Evolutionary conservation across 2,888 invertebrate species (phyloP).

Genomic region (Acronicta alni): DNA sequence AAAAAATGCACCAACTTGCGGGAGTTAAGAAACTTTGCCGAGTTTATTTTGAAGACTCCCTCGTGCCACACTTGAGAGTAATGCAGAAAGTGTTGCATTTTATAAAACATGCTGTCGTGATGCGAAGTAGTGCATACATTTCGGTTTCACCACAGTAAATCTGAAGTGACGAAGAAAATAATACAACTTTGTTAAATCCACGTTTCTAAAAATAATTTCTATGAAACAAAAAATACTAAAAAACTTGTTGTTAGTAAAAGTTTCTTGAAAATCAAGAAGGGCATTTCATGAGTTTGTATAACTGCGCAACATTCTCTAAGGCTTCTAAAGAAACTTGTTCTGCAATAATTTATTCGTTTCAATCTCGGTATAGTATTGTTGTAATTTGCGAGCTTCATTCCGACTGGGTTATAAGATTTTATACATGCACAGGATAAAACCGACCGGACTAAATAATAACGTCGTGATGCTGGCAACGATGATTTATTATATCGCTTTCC

Average conservation of each 20-base stretch:
- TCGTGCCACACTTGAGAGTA: constrained; percentile 43
- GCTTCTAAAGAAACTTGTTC: constrained; percentile 37
- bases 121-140: constrained; percentile 16
- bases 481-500: constrained; percentile 88
- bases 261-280: constrained; percentile 18
- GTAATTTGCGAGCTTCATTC: constrained; percentile 38
- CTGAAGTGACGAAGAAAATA: constrained; percentile 13
- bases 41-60: constrained; percentile 56
- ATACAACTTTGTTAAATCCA: constrained; percentile 4
- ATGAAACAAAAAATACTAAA: constrained; percentile 3
- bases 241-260: constrained; percentile 3
- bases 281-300: constrained; percentile 21
- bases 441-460: constrained; percentile 86
- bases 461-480: constrained; percentile 86
- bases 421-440: constrained; percentile 82
- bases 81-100: constrained; percentile 45
- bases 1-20: constrained; percentile 56
- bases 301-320: constrained; percentile 31
- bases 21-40: constrained; percentile 47
- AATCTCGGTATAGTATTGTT: constrained; percentile 33
- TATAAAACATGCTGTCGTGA: constrained; percentile 36
- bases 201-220: constrained; percentile 6
- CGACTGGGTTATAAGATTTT: constrained; percentile 67
- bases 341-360: constrained; percentile 42
- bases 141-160: constrained; percentile 18